Evolutionary conservation across 37 sponge, comb jelly and placozoan genomes (phyloP).

Genomic region (Geodia barretti): DNA sequence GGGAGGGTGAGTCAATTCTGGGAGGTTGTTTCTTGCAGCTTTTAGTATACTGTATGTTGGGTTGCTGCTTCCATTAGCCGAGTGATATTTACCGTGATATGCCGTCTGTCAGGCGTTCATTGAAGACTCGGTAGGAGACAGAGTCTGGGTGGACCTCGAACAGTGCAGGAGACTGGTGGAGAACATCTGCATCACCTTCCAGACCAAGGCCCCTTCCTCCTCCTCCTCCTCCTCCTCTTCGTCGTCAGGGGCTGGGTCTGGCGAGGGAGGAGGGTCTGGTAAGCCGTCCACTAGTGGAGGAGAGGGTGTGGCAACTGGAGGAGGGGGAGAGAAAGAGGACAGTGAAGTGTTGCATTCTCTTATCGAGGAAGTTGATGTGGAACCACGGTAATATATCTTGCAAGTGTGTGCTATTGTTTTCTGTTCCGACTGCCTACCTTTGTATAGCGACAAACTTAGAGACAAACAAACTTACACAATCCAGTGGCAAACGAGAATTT

Average conservation of each 20-base stretch:
- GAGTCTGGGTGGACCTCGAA: conserved; percentile 86
- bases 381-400: conserved; percentile 21
- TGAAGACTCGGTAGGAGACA: conserved; percentile 81
- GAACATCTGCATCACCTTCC: conserved; percentile 80
- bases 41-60: neutral
- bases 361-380: conserved; percentile 13
- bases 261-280: neutral
- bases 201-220: conserved; percentile 31
- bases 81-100: neutral
- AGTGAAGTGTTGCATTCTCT: neutral
- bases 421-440: no score
- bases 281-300: neutral
- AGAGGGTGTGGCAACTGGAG: conserved; percentile 16
- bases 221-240: neutral
- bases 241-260: neutral
- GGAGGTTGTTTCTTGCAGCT: neutral
- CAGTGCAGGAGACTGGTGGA: conserved; percentile 76
- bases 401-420: no score
- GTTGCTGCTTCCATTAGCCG: no score
- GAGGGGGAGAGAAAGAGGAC: neutral
- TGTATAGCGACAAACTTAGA: no score
- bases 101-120: conserved; percentile 66
- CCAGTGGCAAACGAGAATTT: no score
- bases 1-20: conserved; percentile 52
- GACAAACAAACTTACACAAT: no score